Conservation (phyloP, 2,113 vertebrate genomes). For the Megatriorchis doriae region DNA sequence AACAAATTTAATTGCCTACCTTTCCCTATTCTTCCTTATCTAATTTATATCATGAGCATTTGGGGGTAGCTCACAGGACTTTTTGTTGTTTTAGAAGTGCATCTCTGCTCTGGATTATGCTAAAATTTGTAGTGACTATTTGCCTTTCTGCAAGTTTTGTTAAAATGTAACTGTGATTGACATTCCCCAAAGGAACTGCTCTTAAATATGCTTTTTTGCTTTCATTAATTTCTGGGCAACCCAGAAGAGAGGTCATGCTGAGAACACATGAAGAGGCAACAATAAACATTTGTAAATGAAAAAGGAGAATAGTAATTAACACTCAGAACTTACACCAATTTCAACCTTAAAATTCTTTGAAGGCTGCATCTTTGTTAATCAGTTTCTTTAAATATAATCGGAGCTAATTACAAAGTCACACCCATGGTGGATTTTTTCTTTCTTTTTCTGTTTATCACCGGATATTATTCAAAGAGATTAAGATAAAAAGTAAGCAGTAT, state of each 20-base stretch:
- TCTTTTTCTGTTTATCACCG: neutral
- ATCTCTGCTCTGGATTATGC: neutral
- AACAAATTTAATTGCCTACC: constrained; percentile 2
- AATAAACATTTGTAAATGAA: neutral
- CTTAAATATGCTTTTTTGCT: neutral
- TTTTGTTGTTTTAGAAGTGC: neutral
- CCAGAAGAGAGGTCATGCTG: neutral
- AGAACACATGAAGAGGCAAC: neutral
- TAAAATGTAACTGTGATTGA: neutral
- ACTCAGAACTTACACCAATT: neutral
- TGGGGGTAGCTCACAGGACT: neutral
- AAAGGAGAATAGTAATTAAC: neutral
- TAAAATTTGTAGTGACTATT: neutral
- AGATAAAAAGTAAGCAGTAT: neutral
- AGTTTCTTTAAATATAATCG: neutral
- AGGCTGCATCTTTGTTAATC: neutral
- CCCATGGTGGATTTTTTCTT: neutral
- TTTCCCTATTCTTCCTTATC: neutral
- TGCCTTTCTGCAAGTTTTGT: neutral
- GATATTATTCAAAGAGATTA: neutral
- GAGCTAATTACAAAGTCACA: neutral
- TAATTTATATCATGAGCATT: neutral
- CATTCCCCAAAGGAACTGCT: neutral
- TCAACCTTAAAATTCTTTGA: neutral
- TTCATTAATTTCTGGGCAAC: neutral